Conservation (phyloP, 2,888 invertebrate species). For the Leptinotarsa juncta region DNA sequence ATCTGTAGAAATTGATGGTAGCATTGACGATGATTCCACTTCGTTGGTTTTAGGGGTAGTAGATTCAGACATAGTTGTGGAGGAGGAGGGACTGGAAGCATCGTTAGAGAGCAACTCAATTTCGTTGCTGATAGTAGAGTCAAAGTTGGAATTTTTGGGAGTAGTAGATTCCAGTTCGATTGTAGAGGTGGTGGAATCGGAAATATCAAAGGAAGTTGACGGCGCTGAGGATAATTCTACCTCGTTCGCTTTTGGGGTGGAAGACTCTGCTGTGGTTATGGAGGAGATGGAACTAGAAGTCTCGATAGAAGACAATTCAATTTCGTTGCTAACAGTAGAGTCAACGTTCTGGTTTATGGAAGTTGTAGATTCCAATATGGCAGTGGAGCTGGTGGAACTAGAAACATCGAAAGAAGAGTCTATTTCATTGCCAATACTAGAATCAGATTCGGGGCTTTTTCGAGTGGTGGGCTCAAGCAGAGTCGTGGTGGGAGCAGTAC, state of each 20-base stretch:
- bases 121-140: neutral
- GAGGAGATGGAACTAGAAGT: neutral
- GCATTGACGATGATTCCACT: no score
- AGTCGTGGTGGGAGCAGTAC: neutral
- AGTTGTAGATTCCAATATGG: slow-evolving; percentile 27
- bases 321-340: neutral
- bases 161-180: no score
- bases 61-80: slow-evolving; percentile 8
- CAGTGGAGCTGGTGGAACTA: neutral
- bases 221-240: no score
- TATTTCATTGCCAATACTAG: no score
- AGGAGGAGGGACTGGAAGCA: neutral
- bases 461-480: neutral
- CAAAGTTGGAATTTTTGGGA: neutral
- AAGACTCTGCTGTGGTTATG: neutral
- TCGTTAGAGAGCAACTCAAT: neutral
- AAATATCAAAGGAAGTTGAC: no score
- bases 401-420: neutral
- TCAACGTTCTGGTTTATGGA: neutral
- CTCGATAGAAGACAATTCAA: neutral
- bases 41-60: neutral
- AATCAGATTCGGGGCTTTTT: no score
- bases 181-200: no score
- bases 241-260: neutral
- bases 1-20: no score